A percentile compares a stretch with the other conserved stretches of the same genome.
phyloP scores from a whole-genome alignment of 2,888 invertebrate genomes.

The Cheilosia scutellata region DNA sequence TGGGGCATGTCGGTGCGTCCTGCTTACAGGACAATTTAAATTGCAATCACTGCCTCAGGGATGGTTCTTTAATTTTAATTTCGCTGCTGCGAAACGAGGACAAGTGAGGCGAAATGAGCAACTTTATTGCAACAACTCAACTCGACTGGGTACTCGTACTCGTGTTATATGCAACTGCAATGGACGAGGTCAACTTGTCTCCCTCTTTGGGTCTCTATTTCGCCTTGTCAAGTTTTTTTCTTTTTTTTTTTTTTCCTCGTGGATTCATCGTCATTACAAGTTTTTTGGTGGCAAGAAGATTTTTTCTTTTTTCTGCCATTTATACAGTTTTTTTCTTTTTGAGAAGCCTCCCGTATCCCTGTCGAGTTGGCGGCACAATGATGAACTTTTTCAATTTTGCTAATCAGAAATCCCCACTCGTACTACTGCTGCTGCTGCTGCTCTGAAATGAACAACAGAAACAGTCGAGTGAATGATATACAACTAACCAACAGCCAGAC shows the following conservation, averaged over 20 bases:
- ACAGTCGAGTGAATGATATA: constrained; percentile 70
- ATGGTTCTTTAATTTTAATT: constrained; percentile 71
- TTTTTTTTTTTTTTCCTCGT: constrained; percentile 2
- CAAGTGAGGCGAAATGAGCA: constrained; percentile 68
- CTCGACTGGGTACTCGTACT: constrained; percentile 15
- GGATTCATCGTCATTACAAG: constrained; percentile 70
- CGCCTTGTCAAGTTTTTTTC: constrained; percentile 56
- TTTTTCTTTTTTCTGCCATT: constrained; percentile 15
- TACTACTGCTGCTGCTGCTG: constrained; percentile 1
- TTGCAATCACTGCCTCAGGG: constrained; percentile 63
- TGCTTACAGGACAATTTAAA: constrained; percentile 66
- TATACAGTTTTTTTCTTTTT: not conserved
- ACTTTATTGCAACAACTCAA: constrained; percentile 64
- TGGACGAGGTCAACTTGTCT: constrained; percentile 70
- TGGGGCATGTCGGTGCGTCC: constrained; percentile 17
- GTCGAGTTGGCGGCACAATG: constrained; percentile 54
- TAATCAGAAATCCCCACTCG: constrained; percentile 73
- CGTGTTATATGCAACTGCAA: constrained; percentile 24
- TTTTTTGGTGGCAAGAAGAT: constrained; percentile 24
- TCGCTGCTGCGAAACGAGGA: constrained; percentile 53
- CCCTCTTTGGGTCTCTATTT: constrained; percentile 8
- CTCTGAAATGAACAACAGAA: constrained; percentile 68
- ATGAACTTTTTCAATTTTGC: constrained; percentile 75
- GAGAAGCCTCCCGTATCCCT: not conserved
- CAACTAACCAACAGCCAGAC: constrained; percentile 20